Base-by-base conservation (phyloP, 2,113 vertebrate genomes). In the Hippocampus guttulatus region DNA sequence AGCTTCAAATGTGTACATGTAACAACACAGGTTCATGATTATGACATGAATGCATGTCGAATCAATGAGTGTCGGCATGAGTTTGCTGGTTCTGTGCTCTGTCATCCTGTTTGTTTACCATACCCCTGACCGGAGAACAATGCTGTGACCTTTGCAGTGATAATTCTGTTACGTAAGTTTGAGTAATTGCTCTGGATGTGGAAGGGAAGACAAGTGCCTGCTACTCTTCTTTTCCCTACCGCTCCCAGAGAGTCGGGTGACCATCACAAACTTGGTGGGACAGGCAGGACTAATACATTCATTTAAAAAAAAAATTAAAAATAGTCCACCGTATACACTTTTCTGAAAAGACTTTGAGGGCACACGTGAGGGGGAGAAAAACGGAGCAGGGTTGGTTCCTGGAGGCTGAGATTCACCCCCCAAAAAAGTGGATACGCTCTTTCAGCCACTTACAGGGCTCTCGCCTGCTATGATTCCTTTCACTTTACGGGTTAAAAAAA, bases 101-200 rank as follows among this genome's bases (percentile, higher is more conserved):
- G 23, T 73, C 45, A 62, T 62, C 66, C 41, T 64, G 68, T 85
- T 87, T 88, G 81, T 85, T 84, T 85, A 85, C 77, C 49, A 23
- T 55, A 45, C 66, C 64, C 75, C 74, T 70, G 80, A 81, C 81
- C 73, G 74, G 64, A 64, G 75, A 82, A 82, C 84, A 83, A 86
- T 82, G 80, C 80, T 71, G 81, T 72, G 84, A 91, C 90, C 88
- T 91, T 85, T 90, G 83, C 75, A 64, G 77, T 82, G 76, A 86
- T 88, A 85, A 88, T 89, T 87, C 75, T 79, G 75, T 90, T 89
- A 90, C 65, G 62, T 77, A 89, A 89, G 78, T 55, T 55, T 80
- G 80, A 88, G 85, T 90, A 89, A 91, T 90, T 90, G 86, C 78
- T 79, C 81, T 79, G 73, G 84, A 84, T 88, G 81, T 88, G 84